Base-by-base conservation (phyloP, 2,888 invertebrate genomes). In the Trichogramma evanescens region DNA sequence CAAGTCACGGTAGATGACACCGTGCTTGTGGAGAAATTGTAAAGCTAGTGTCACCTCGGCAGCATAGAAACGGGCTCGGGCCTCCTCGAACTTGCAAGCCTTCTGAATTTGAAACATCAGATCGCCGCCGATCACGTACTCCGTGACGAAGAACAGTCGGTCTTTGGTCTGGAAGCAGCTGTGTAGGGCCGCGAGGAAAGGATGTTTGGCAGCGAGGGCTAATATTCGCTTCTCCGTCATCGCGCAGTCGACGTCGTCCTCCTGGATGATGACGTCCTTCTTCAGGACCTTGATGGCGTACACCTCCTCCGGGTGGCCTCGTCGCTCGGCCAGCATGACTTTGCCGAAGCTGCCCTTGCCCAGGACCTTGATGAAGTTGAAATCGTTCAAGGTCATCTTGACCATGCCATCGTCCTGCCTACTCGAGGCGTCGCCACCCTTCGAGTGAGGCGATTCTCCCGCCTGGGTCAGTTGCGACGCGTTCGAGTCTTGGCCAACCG, bases 341-440 rank as follows among this genome's bases (percentile, higher is more conserved):
- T 97, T 99, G 62, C 98, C 98, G 80, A 99, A 99, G 75, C 96
- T 96, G 56, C 98, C 98, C 81, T 99, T 99, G 66, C 98, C 98
- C 65, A 99, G 84, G 69, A 99, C 98, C 84, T 99, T 99, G 76
- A 98, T 93, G 80, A 99, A 98, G 77, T 88, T 87, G 81, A 98
- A 99, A 82, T 98, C 95, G 58, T 88, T 86, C 66, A 94, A 82
- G 64, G 87, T 83, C 68, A 90, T 84, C 78, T 88, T 89, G 65
- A 74, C 74, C 63, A 72, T 63, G 26, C 26, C 26, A 64, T 72
- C 70, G 65, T 61, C 61, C 2, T 48, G 56, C 3, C 53, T 58
- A 45, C 66, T 48, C 26, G 26, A 26, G 26, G 26, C 26, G 26
- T 26, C 26, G 53, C 64, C 51, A 58, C 63, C 62, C 10, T 64